Evolutionary conservation across 2,888 invertebrate species (phyloP).

Genomic region (Mythimna albipuncta): DNA sequence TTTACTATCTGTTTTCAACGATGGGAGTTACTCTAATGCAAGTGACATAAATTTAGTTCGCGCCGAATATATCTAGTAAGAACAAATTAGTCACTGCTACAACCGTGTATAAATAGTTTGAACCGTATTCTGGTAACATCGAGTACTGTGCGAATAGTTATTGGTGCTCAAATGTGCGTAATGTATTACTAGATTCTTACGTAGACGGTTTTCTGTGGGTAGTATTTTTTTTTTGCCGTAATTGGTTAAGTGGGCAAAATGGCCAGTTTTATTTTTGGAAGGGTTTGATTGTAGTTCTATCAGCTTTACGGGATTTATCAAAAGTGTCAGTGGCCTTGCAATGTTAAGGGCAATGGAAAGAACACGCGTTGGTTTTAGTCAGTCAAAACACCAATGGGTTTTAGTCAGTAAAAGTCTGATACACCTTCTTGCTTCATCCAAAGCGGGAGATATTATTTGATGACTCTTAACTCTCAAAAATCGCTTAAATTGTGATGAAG

Average conservation of each 20-base stretch:
- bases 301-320: too few relatives aligned
- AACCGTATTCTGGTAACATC: constrained; percentile 67
- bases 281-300: neutral
- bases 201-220: neutral
- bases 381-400: too few relatives aligned
- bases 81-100: constrained; percentile 75
- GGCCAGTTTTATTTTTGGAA: neutral
- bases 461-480: too few relatives aligned
- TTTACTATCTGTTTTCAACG: constrained; percentile 57
- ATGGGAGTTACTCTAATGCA: constrained; percentile 57
- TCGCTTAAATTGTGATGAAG: too few relatives aligned
- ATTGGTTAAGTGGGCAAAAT: neutral
- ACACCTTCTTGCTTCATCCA: too few relatives aligned
- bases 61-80: constrained; percentile 68
- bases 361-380: too few relatives aligned
- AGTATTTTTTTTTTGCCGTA: neutral
- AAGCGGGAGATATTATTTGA: too few relatives aligned
- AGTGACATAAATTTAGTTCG: constrained; percentile 67
- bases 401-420: too few relatives aligned
- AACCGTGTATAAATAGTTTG: constrained; percentile 71
- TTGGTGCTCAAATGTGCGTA: constrained; percentile 22
- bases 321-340: too few relatives aligned
- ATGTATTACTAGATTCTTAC: constrained; percentile 8
- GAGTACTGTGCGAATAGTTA: constrained; percentile 42
- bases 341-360: too few relatives aligned